Evolutionary conservation across 2,888 invertebrate genomes (phyloP).

Genomic region (Cerceris rybyensis): DNA sequence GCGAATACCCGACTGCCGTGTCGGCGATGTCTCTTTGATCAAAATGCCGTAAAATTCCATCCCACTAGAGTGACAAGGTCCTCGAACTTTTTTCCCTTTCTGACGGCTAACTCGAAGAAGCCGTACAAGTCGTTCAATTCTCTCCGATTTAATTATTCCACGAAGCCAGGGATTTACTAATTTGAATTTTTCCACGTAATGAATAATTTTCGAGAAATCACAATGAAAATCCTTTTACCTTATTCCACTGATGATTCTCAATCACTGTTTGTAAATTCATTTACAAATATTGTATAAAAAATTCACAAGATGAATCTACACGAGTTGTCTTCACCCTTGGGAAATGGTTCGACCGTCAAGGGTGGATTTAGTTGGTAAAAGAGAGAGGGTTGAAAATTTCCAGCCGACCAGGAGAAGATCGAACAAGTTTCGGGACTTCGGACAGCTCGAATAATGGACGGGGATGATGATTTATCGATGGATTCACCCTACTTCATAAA

Average conservation of each 20-base stretch:
- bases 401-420: no score
- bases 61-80: slow-evolving; percentile 43
- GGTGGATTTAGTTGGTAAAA: no score
- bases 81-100: slow-evolving; percentile 1
- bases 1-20: slow-evolving; percentile 18
- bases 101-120: slow-evolving; percentile 33
- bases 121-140: slow-evolving; percentile 60
- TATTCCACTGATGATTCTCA: no score
- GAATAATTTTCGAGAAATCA: slow-evolving; percentile 26
- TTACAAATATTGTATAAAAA: slow-evolving; percentile 1
- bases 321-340: no score
- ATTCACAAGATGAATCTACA: not conserved
- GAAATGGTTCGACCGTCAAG: no score
- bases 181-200: slow-evolving; percentile 29
- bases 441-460: no score
- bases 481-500: no score
- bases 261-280: not conserved
- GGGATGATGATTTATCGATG: no score
- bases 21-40: slow-evolving; percentile 53
- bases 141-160: slow-evolving; percentile 61
- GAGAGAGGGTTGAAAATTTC: no score
- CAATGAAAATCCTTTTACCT: no score
- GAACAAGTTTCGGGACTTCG: no score
- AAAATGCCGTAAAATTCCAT: slow-evolving; percentile 55
- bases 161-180: slow-evolving; percentile 45